Conservation (phyloP, 2,888 invertebrate genomes). For the Diplazon laetatorius region DNA sequence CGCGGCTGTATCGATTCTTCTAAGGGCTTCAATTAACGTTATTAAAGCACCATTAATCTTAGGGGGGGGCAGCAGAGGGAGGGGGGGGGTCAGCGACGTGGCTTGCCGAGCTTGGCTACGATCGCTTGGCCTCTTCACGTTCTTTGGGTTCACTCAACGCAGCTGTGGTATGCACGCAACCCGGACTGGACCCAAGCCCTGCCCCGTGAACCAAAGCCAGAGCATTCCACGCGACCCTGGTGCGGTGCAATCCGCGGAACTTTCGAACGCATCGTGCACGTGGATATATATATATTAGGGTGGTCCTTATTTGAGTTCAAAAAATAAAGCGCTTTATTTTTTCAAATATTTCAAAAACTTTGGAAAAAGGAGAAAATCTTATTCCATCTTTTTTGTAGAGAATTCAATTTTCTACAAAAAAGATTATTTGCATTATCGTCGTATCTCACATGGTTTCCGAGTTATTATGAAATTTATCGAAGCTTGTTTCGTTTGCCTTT, state of each 20-base stretch:
- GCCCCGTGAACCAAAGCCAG: slow-evolving; percentile 14
- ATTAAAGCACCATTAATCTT: slow-evolving; percentile 82
- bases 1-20: slow-evolving; percentile 80
- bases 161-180: slow-evolving; percentile 12
- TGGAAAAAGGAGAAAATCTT: no score
- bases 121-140: slow-evolving; percentile 30
- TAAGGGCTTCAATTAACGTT: slow-evolving; percentile 82
- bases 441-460: no score
- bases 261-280: slow-evolving; percentile 12
- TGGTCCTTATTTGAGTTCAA: no score
- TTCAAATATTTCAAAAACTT: no score
- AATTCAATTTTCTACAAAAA: no score
- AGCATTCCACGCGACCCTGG: slow-evolving; percentile 9
- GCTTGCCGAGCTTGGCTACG: slow-evolving; percentile 70
- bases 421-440: no score
- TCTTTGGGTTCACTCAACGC: slow-evolving; percentile 42
- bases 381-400: no score
- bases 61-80: no score
- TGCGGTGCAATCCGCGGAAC: background rate
- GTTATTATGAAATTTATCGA: no score
- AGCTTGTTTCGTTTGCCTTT: no score
- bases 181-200: slow-evolving; percentile 18
- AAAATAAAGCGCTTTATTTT: no score
- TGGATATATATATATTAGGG: background rate
- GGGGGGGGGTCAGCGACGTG: slow-evolving; percentile 71